Conservation (phyloP, 1,140 invertebrate genomes). For the Adelges cooleyi region DNA sequence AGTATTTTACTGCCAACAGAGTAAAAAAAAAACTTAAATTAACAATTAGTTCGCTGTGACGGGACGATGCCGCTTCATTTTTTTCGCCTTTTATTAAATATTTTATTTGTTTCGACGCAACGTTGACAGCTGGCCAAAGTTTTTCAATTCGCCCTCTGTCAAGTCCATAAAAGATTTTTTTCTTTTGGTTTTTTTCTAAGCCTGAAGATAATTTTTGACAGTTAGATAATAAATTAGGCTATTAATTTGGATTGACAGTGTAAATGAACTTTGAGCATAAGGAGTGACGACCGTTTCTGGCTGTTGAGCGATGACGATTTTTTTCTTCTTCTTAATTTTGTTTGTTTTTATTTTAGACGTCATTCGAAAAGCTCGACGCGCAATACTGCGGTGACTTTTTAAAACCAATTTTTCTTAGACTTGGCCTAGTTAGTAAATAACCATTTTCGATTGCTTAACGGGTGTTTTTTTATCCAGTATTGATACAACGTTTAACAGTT, state of each 20-base stretch:
- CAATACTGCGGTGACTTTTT: slow-evolving; percentile 9
- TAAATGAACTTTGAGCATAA: slow-evolving; percentile 12
- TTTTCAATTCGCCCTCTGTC: neutral
- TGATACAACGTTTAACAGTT: too few species aligned
- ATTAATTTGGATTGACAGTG: slow-evolving; percentile 15
- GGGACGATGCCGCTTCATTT: too few species aligned
- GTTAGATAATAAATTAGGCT: slow-evolving; percentile 19
- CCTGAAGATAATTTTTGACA: neutral
- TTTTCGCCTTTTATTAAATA: neutral
- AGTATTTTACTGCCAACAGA: too few species aligned
- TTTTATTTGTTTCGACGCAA: slow-evolving; percentile 3
- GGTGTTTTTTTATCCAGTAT: too few species aligned
- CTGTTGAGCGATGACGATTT: slow-evolving; percentile 6
- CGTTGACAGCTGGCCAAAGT: slow-evolving; percentile 11
- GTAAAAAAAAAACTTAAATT: too few species aligned
- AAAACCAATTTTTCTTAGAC: slow-evolving; percentile 20
- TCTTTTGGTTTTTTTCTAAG: slow-evolving; percentile 8
- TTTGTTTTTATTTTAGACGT: neutral
- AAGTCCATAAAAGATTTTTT: neutral
- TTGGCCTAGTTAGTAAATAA: too few species aligned
- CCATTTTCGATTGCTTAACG: too few species aligned
- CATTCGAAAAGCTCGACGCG: slow-evolving; percentile 2
- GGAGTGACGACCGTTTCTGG: neutral
- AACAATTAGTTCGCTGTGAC: too few species aligned
- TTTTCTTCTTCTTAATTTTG: neutral